These are phyloP conservation scores for Andrena marginata DNA, from an alignment of 2,888 invertebrate genomes.

Conservation along the genomic window DNA sequence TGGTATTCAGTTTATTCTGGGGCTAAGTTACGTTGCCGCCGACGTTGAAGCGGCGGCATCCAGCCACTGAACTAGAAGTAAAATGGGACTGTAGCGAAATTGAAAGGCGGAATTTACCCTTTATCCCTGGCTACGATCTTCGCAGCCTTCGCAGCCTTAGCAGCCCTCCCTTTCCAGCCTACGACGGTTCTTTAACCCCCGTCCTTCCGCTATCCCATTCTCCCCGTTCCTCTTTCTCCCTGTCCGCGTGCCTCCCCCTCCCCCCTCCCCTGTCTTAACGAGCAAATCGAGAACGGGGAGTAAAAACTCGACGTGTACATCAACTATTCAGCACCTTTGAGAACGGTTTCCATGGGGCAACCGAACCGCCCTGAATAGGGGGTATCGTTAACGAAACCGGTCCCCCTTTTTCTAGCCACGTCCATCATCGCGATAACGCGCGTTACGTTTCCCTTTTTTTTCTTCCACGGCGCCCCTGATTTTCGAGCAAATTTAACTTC, in stretches of 20 bases:
- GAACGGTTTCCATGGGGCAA: slow-evolving; percentile 12
- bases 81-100: slow-evolving; percentile 76
- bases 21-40: slow-evolving; percentile 73
- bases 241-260: background rate
- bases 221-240: background rate
- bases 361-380: slow-evolving; percentile 26
- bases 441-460: background rate
- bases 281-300: slow-evolving; percentile 41
- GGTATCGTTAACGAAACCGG: slow-evolving; percentile 27
- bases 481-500: slow-evolving; percentile 29
- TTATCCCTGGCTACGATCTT: slow-evolving; percentile 67
- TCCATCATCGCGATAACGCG: slow-evolving; percentile 16
- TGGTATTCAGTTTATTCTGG: slow-evolving; percentile 80
- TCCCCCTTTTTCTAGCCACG: background rate
- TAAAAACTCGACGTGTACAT: slow-evolving; percentile 42
- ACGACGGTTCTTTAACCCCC: slow-evolving; percentile 20
- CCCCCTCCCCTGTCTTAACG: slow-evolving; percentile 22
- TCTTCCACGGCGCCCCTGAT: background rate
- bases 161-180: slow-evolving; percentile 42
- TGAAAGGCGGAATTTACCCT: slow-evolving; percentile 76
- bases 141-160: slow-evolving; percentile 22
- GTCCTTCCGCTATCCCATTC: slow-evolving; percentile 5
- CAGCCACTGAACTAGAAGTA: slow-evolving; percentile 72
- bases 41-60: slow-evolving; percentile 62
- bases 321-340: slow-evolving; percentile 53